Percentiles rank a stretch among this genome's conserved stretches.
phyloP scores from a whole-genome alignment of 2,797 vertebrate genomes.

The Diplodus puntazzo region DNA sequence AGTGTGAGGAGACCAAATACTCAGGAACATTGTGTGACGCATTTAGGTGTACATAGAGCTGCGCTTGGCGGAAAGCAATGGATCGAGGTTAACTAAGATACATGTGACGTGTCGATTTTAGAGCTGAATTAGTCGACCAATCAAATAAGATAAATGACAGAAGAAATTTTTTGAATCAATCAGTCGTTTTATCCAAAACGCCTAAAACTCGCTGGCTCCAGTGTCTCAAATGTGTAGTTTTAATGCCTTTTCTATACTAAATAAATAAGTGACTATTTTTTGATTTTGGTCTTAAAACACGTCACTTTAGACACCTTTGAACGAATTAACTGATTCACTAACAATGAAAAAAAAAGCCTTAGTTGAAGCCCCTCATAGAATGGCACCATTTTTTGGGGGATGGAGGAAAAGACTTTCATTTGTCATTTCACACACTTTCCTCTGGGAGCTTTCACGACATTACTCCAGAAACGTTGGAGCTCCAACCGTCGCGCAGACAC shows the following conservation, averaged over 20 bases:
- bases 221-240: neutral
- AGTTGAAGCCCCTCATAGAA: neutral
- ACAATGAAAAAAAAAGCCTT: neutral
- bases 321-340: neutral
- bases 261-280: neutral
- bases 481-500: conserved; percentile 29
- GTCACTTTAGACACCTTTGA: neutral
- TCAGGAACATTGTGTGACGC: neutral
- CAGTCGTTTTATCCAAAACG: neutral
- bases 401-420: conserved; percentile 1
- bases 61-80: neutral
- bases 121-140: neutral
- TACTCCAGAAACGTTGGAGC: conserved; percentile 21
- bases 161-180: neutral
- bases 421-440: conserved; percentile 18
- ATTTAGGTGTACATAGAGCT: conserved; percentile 7
- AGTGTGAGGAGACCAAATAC: conserved; percentile 42
- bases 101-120: neutral
- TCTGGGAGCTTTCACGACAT: conserved; percentile 15
- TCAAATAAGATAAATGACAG: neutral
- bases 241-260: neutral
- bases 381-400: neutral
- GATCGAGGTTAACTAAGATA: neutral
- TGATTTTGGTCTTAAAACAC: neutral
- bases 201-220: neutral